Conservation (phyloP, 37 sponge, comb jelly and placozoan species). For the Eunapius fragilis region DNA sequence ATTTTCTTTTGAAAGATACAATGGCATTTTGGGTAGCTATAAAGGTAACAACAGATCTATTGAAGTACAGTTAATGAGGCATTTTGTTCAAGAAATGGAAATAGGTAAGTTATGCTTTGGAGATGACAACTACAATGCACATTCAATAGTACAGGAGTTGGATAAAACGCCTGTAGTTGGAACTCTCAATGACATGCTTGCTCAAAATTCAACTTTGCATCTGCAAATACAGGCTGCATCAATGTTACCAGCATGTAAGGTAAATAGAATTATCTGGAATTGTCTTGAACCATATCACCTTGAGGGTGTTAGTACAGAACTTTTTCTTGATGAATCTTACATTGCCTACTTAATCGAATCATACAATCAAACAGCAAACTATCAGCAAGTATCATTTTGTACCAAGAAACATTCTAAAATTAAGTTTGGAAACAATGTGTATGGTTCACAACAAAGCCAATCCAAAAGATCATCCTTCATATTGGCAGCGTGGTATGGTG, state of each 20-base stretch:
- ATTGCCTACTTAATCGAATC: not conserved
- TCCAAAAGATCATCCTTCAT: not conserved
- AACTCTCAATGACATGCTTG: not conserved
- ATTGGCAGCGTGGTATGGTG: not conserved
- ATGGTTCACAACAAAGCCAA: not conserved
- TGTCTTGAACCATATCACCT: not conserved
- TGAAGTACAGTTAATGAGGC: conserved; percentile 21
- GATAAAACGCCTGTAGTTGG: not conserved
- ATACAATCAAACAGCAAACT: not conserved
- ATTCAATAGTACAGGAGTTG: not conserved
- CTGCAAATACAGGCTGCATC: not conserved
- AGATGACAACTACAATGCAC: too few species aligned
- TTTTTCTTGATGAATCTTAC: not conserved
- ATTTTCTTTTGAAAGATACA: not conserved
- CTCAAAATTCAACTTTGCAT: not conserved
- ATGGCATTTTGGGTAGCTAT: not conserved
- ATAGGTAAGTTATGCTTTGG: not conserved
- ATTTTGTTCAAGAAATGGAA: conserved; percentile 7
- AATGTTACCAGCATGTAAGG: not conserved
- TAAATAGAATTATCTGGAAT: not conserved
- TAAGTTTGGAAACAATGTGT: not conserved
- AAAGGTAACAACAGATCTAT: not conserved
- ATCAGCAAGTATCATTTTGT: not conserved
- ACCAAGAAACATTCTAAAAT: not conserved
- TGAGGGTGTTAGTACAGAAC: not conserved